Percentiles rank a stretch among this genome's conserved stretches.
These are phyloP conservation scores for Bovichtus diacanthus DNA, from an alignment of 2,797 vertebrate species.

Conservation along the genomic window DNA sequence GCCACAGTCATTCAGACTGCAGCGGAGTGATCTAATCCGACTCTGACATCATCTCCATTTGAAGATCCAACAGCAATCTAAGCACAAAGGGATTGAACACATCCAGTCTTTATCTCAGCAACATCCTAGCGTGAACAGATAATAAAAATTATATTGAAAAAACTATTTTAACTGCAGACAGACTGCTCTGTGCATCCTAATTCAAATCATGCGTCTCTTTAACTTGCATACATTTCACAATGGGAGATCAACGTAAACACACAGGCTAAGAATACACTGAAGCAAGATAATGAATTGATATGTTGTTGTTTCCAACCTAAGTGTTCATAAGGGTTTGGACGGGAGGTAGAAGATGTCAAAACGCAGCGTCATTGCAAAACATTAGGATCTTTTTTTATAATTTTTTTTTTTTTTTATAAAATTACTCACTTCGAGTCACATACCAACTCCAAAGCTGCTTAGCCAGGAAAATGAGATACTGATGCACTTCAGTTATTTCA, in stretches of 20 bases:
- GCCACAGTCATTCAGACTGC: slow-evolving; percentile 16
- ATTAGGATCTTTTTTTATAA: neutral
- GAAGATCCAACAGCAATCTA: slow-evolving; percentile 14
- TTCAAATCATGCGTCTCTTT: slow-evolving; percentile 17
- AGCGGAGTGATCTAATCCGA: slow-evolving; percentile 27
- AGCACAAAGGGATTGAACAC: slow-evolving; percentile 14
- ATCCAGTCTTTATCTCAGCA: slow-evolving; percentile 14
- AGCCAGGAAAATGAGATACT: slow-evolving; percentile 52
- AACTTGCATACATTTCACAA: slow-evolving; percentile 19
- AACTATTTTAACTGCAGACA: slow-evolving; percentile 14
- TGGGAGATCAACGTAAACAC: slow-evolving; percentile 23
- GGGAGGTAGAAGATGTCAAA: slow-evolving; percentile 1
- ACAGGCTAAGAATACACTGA: neutral
- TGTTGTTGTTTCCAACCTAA: slow-evolving; percentile 14
- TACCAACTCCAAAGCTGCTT: slow-evolving; percentile 25
- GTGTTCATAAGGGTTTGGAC: slow-evolving; percentile 23
- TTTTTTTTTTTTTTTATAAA: neutral
- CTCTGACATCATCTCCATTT: slow-evolving; percentile 15
- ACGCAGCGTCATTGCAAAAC: slow-evolving; percentile 27
- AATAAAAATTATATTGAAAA: slow-evolving; percentile 27
- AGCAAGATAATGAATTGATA: slow-evolving; percentile 16
- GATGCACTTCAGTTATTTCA: slow-evolving; percentile 68
- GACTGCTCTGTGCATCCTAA: slow-evolving; percentile 4
- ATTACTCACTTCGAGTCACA: slow-evolving; percentile 12
- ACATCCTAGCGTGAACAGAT: neutral